Evolutionary conservation across 2,888 invertebrate species (phyloP), one percentile per base, ranked within the genome.

Genomic region (Exephanes ischioxanthus): DNA sequence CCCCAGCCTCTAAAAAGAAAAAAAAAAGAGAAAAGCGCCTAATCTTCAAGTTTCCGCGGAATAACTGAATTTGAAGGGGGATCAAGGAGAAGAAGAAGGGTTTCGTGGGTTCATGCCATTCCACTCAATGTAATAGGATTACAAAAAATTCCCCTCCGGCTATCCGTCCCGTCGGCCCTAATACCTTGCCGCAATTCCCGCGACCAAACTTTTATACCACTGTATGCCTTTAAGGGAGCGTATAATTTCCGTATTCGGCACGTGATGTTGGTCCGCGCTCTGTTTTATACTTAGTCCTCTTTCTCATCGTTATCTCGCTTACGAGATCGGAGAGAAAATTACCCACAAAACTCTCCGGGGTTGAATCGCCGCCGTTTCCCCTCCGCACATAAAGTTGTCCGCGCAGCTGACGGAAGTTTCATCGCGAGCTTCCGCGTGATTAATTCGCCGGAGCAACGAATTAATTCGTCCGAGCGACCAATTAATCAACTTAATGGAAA

Each of bases 81-180:
- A 63, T 14, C 30, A 11, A 16, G 16, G 63, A 16, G 14, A 0
- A 16, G 16, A 16, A n/a, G 30, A 33, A 63, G 16, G 63, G 33
- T 16, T 30, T 63, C 63, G 30, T 33, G 63, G 63, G 33, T 16
- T 30, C 14, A 55, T 37, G 30, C 30, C 53, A 55, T 71, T 53
- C 53, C 53, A 53, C 71, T 53, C 53, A 41, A 37, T 37, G 48
- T 71, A 71, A 71, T 71, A 71, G 71, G 71, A 55, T 71, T 55
- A 71, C 71, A 9, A 37, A 30, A 11, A 53, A 37, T 53, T 53
- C 37, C 53, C 71, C 37, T 55, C 11, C 30, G 30, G 30, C 53
- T 33, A 30, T 63, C 16, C 30, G 63, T 48, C 16, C 30, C 33
- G 30, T 16, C 7, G 7, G 63, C 33, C n/a, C 26, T n/a, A 41